Base-by-base conservation (phyloP, 2,797 vertebrate genomes). In the Microcaecilia unicolor region DNA sequence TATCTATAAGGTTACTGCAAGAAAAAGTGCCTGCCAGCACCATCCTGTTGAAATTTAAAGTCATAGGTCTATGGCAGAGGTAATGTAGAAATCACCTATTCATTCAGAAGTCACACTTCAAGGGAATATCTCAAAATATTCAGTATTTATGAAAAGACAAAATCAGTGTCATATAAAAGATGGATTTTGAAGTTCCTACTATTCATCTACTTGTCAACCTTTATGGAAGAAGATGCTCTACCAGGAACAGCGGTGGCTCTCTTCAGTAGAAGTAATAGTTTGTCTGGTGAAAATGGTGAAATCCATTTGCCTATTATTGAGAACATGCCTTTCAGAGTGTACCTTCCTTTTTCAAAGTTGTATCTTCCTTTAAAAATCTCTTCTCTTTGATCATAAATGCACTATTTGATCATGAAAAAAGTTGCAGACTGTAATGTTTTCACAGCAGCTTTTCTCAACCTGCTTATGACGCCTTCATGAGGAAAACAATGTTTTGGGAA, bases 281-380 rank as follows among this genome's bases (percentile, higher is more conserved):
- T 79, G 39, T 66, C 67, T n/a, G 53, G 53, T 5, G 58, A 34
- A 22, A 77, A 74, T 30, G 70, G 67, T 12, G 67, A 71, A 25
- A 56, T 74, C 3, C 44, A 48, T 25, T 44, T 69, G 20, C 41
- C 53, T 19, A 57, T 64, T 10, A n/a, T 41, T 9, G 38, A 57
- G 6, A 34, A 49, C 3, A 21, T 49, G 18, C 70, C 73, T 5
- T 79, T 77, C n/a, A n/a, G n/a, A n/a, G n/a, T n/a, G 61, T 67
- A 20, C 46, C 55, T 6, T 66, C 71, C 11, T 70, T 79, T 15
- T n/a, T n/a, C 36, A 51, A 50, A 10, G 32, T 75, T 10, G 61
- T 67, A 20, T 46, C 55, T 6, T 66, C 71, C 11, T 70, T 79
- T 15, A 52, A 61, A 13, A 62, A 72, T 18, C 65, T 74, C 28